Percentiles rank a stretch among this genome's conserved stretches.
These are phyloP conservation scores for Dinocampus coccinellae DNA, from an alignment of 2,888 invertebrate species.

Conservation along the genomic window DNA sequence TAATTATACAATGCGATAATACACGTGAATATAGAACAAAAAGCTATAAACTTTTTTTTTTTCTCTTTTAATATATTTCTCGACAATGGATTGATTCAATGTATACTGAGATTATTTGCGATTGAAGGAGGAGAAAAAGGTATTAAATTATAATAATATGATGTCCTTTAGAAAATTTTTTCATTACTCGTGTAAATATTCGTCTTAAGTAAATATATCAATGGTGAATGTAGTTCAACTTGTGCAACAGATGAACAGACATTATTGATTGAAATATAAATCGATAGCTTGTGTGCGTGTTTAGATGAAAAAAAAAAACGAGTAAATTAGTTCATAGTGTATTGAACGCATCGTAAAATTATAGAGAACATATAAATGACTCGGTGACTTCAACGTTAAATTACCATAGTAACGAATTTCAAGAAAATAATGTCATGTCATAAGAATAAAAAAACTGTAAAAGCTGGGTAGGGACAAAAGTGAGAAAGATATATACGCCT, in stretches of 20 bases:
- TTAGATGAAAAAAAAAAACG: background rate
- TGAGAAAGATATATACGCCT: background rate
- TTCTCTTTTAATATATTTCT: background rate
- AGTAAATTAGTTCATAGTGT: background rate
- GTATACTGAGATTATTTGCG: background rate
- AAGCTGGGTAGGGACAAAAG: background rate
- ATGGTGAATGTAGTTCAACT: background rate
- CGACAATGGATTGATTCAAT: background rate
- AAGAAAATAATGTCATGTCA: background rate
- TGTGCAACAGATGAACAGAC: conserved; percentile 3
- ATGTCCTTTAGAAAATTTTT: background rate
- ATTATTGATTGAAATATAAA: conserved; percentile 7
- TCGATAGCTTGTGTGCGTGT: conserved; percentile 10
- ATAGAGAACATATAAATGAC: background rate
- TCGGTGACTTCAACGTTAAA: background rate
- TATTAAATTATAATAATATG: background rate
- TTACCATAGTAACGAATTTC: background rate
- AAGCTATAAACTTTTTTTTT: background rate
- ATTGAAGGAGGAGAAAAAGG: background rate
- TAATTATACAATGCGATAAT: background rate
- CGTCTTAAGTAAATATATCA: background rate
- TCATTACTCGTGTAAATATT: background rate
- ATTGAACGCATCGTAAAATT: background rate
- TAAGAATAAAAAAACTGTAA: background rate
- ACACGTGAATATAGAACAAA: background rate